These are phyloP conservation scores for Drosophila stalkeri DNA, from an alignment of 2,888 invertebrate species.

Conservation along the genomic window DNA sequence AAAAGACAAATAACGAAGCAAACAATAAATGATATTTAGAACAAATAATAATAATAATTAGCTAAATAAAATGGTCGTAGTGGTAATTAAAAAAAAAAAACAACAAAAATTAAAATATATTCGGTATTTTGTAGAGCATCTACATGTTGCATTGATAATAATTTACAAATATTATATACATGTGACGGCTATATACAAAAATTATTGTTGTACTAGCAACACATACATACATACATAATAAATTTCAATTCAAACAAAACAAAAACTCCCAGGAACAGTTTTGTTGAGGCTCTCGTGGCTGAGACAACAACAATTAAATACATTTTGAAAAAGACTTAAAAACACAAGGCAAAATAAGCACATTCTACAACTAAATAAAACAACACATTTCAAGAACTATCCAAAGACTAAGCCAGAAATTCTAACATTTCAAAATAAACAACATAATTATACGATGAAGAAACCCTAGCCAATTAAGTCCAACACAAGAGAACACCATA, in stretches of 20 bases:
- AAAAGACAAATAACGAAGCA: constrained; percentile 63
- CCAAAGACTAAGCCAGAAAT: constrained; percentile 51
- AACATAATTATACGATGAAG: constrained; percentile 12
- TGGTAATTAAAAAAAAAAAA: constrained; percentile 31
- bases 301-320: constrained; percentile 21
- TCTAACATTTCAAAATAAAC: constrained; percentile 56
- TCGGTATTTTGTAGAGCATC: constrained; percentile 78
- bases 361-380: constrained; percentile 24
- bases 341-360: constrained; percentile 29
- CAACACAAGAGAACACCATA: constrained; percentile 46
- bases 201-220: constrained; percentile 28
- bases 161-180: constrained; percentile 74
- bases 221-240: constrained; percentile 1
- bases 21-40: constrained; percentile 50
- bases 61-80: constrained; percentile 68
- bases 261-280: constrained; percentile 9
- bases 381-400: constrained; percentile 53
- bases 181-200: constrained; percentile 67
- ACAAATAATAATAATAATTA: constrained; percentile 51
- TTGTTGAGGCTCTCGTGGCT: neutral
- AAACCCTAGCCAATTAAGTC: constrained; percentile 56
- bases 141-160: constrained; percentile 81
- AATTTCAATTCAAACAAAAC: constrained; percentile 40
- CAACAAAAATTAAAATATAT: constrained; percentile 40
- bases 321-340: constrained; percentile 65